Evolutionary conservation across 2,113 vertebrate species (phyloP).

Genomic region (Corythornis madagascariensis): DNA sequence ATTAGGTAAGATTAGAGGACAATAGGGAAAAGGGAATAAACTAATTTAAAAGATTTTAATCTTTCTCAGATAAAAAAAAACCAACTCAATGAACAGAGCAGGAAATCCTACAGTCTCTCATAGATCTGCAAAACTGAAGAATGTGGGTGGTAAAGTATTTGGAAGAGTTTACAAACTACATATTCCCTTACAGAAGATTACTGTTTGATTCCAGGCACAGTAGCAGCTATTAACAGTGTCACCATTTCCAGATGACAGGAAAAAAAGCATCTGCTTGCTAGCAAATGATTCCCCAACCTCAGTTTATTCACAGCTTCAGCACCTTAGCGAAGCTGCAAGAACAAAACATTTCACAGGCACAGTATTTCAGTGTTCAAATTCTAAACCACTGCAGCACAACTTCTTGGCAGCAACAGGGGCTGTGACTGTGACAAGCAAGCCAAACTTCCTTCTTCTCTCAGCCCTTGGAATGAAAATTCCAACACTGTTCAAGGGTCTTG

Average conservation of each 20-base stretch:
- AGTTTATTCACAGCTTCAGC: background rate
- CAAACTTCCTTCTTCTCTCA: background rate
- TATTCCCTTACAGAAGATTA: background rate
- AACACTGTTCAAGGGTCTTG: background rate
- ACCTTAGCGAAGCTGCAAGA: background rate
- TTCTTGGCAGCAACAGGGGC: background rate
- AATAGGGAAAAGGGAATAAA: conserved; percentile 6
- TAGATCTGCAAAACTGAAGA: background rate
- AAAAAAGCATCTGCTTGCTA: conserved; percentile 11
- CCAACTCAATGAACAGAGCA: background rate
- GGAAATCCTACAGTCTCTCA: conserved; percentile 3
- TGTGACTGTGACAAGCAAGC: background rate
- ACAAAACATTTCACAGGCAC: background rate
- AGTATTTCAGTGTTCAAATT: background rate
- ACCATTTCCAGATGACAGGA: conserved; percentile 10
- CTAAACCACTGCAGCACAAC: background rate
- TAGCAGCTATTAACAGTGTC: conserved; percentile 28
- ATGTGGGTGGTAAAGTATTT: conserved; percentile 19
- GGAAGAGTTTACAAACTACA: conserved; percentile 3
- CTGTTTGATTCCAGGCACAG: background rate
- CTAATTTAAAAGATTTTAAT: background rate
- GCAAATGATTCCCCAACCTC: background rate
- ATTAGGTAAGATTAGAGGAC: background rate
- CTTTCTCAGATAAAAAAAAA: background rate
- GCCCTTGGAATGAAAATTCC: background rate